Percentiles rank a stretch among this genome's conserved stretches.
Conservation (phyloP, 1,140 invertebrate genomes). For the Lucilia cuprina region DNA sequence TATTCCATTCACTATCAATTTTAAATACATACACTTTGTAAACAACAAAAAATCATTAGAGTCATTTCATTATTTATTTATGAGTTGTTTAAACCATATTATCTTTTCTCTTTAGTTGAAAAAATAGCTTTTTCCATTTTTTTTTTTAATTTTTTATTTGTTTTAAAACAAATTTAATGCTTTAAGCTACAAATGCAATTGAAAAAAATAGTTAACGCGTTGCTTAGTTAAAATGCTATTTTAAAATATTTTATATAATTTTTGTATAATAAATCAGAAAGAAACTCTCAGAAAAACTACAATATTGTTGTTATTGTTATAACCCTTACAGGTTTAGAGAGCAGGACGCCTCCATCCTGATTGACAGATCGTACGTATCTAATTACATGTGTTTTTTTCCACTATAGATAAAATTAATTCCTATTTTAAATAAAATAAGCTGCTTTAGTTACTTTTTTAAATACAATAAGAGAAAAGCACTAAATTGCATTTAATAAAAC, state of each 20-base stretch:
- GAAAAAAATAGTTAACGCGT: neutral
- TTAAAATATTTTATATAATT: neutral
- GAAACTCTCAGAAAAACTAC: neutral
- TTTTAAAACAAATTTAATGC: neutral
- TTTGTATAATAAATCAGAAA: neutral
- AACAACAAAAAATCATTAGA: neutral
- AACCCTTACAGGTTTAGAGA: conserved; percentile 87
- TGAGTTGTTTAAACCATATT: neutral
- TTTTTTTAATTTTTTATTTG: neutral
- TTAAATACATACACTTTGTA: too few relatives aligned
- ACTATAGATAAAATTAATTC: neutral
- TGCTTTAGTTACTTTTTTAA: too few relatives aligned
- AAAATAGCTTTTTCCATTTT: neutral
- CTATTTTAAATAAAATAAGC: too few relatives aligned
- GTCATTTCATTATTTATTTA: neutral
- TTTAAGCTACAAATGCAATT: neutral
- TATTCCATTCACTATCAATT: neutral
- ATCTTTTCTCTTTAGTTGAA: neutral
- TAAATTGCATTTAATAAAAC: neutral
- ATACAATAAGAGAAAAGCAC: neutral
- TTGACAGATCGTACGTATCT: conserved; percentile 86
- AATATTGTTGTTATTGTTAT: conserved; percentile 54
- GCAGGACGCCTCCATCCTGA: conserved; percentile 76
- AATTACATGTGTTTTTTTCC: neutral
- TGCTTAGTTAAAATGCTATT: neutral